Evolutionary conservation across 2,797 vertebrate species (phyloP), one percentile per base, ranked within the genome.

Genomic region (Onychomys torridus): DNA sequence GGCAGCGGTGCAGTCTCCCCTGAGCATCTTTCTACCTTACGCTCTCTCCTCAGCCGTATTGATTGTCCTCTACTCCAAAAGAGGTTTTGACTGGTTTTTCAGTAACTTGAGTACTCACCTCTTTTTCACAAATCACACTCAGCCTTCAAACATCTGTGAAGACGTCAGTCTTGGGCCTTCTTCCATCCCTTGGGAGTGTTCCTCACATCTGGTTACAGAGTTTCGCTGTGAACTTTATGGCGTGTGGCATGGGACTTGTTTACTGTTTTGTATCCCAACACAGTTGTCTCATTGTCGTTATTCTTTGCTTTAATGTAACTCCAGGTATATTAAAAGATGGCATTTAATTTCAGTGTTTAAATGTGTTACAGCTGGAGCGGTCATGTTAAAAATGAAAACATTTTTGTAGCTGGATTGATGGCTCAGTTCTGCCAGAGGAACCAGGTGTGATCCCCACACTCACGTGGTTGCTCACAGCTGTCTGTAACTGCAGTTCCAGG

Each of bases 1-100:
- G 21, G 25, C 13, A 19, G 0, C 6, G 1, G 29, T 14, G 13
- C 3, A 9, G 0, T 65, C 27, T 5, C 71, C 11, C 14, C 34
- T 69, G 2, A 21, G 8, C 63, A 88, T 21, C 43, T 82, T 34
- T 17, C 17, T 61, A 23, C 55, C 27, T 61, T 32, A 40, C 61
- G 5, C 16, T 34, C 40, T 49, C 57, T 40, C 46, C 21, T 77
- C 5, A n/a, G 77, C 21, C 23, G 1, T 69, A 40, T n/a, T 3
- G 32, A 76, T 52, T 37, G 23, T 10, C 91, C 34, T 25, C 11
- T 87, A 0, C 61, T 11, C 81, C 76, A 57, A 37, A 55, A 71
- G 34, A 13, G 25, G 27, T 27, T 71, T 86, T 57, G n/a, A 40
- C 25, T 78, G 49, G 5, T 78, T 83, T 83, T 94, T 93, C 6